Conservation (phyloP, 2,888 invertebrate genomes). For the Zele albiditarsus region DNA sequence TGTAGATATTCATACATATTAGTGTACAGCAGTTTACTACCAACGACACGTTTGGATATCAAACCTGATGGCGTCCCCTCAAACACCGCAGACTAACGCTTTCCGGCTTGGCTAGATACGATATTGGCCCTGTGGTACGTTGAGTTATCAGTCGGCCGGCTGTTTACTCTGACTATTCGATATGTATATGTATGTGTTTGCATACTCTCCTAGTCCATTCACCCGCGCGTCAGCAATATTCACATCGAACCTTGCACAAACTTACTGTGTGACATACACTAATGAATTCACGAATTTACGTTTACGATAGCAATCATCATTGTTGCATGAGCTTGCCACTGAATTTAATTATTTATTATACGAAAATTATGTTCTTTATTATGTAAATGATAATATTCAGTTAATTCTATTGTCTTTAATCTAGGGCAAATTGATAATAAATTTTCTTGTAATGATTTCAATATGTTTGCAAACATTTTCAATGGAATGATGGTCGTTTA, state of each 20-base stretch:
- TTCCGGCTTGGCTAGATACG: slow-evolving; percentile 20
- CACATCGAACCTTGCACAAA: background rate
- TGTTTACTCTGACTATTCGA: slow-evolving; percentile 33
- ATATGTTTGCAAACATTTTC: no score
- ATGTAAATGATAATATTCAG: no score
- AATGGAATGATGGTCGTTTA: no score
- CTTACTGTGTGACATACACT: background rate
- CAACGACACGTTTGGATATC: slow-evolving; percentile 23
- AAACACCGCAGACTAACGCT: slow-evolving; percentile 31
- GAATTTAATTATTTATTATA: background rate
- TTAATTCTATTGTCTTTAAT: no score
- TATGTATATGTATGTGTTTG: background rate
- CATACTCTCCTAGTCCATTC: background rate
- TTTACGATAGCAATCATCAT: background rate
- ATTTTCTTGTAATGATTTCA: no score
- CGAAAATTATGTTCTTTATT: background rate
- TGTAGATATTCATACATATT: background rate
- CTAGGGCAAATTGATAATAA: no score
- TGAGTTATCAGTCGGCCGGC: slow-evolving; percentile 33
- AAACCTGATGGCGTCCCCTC: slow-evolving; percentile 16
- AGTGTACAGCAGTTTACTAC: background rate
- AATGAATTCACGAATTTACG: background rate
- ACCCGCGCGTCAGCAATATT: slow-evolving; percentile 2
- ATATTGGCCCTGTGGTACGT: slow-evolving; percentile 22
- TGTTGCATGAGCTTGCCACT: background rate